phyloP scores from a whole-genome alignment of 2,113 vertebrate species.

The Aegithalos caudatus region DNA sequence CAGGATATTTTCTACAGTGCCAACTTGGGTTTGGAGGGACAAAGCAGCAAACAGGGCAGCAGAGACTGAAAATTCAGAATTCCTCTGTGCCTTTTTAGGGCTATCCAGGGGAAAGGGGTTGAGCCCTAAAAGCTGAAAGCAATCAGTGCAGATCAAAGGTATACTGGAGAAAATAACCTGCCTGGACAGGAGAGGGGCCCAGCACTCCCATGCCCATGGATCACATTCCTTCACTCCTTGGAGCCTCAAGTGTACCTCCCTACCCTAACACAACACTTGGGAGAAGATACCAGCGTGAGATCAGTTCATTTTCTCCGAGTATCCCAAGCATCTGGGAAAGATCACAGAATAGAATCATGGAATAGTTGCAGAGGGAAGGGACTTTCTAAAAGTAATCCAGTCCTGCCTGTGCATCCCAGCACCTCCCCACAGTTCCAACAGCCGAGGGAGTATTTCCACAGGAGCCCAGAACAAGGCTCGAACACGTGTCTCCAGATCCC shows the following conservation, averaged over 20 bases:
- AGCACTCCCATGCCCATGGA: not conserved
- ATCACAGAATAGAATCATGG: not conserved
- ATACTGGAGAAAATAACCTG: not conserved
- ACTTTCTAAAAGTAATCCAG: not conserved
- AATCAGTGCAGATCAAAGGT: not conserved
- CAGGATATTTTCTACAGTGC: not conserved
- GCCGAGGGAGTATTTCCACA: not conserved
- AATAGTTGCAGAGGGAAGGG: not conserved
- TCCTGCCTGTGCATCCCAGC: not conserved
- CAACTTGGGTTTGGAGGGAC: not conserved
- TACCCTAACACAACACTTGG: not conserved
- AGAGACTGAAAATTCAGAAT: not conserved
- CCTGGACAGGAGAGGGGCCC: not conserved
- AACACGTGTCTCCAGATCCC: not conserved
- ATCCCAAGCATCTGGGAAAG: not conserved
- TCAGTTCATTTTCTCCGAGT: not conserved
- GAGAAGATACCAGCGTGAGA: not conserved
- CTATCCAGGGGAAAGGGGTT: not conserved
- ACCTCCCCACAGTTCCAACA: not conserved
- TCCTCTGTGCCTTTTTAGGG: not conserved
- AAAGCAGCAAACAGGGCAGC: not conserved
- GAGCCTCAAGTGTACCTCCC: not conserved
- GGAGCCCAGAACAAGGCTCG: not conserved
- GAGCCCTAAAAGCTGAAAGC: not conserved
- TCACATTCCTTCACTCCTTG: not conserved